phyloP scores from a whole-genome alignment of 2,888 invertebrate species.

The Tenthredo notha region DNA sequence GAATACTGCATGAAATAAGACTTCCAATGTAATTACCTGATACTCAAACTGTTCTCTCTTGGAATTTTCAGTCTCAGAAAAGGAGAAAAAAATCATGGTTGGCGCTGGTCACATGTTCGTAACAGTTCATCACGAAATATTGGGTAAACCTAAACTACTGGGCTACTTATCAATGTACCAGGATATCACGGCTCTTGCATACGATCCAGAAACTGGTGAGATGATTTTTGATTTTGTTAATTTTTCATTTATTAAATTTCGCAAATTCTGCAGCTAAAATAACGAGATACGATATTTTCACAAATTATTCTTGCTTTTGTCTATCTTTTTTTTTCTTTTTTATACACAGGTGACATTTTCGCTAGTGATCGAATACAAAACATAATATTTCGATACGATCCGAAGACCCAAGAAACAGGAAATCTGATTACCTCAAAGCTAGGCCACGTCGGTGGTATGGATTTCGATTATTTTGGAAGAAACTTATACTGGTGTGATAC shows the following conservation, averaged over 20 bases:
- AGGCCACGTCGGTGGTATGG: constrained; percentile 81
- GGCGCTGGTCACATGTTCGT: constrained; percentile 82
- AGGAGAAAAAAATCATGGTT: constrained; percentile 81
- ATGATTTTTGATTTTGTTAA: constrained; percentile 59
- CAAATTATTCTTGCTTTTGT: background rate
- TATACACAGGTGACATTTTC: constrained; percentile 63
- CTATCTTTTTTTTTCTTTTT: background rate
- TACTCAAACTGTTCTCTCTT: background rate
- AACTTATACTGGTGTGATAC: constrained; percentile 88
- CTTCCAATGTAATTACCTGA: background rate
- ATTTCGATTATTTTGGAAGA: constrained; percentile 86
- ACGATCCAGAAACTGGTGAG: constrained; percentile 81
- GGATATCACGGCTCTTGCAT: constrained; percentile 85
- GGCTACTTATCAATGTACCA: constrained; percentile 72
- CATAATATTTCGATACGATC: constrained; percentile 64
- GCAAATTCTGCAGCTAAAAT: background rate
- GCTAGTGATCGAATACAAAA: constrained; percentile 64
- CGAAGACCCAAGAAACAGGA: constrained; percentile 57
- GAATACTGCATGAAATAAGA: background rate
- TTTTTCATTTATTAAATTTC: constrained; percentile 52
- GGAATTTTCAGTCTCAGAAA: constrained; percentile 73
- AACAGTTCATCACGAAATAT: constrained; percentile 83
- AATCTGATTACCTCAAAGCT: constrained; percentile 77
- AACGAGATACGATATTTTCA: background rate
- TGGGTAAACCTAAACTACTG: constrained; percentile 84